Base-by-base conservation (phyloP, 2,797 vertebrate genomes). In the Oreochromis mossambicus region DNA sequence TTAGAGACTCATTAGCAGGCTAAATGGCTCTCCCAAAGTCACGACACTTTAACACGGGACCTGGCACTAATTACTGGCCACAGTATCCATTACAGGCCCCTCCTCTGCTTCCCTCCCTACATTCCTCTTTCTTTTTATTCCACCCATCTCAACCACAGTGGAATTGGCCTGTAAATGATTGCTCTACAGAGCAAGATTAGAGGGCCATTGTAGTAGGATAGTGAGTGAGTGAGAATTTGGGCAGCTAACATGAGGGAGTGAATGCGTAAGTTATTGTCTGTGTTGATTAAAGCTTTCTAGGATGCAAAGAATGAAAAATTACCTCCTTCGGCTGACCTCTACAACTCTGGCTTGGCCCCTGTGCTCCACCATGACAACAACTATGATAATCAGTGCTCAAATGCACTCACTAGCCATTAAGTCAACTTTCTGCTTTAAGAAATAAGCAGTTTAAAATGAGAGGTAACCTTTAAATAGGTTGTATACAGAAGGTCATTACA, bases 1-100 rank as follows among this genome's bases (percentile, higher is more conserved):
- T 95, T 95, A 95, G 93, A 96, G 95, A 95, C 96, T 97, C 96
- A 96, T 97, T 96, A 97, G 94, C 92, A 93, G 92, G 92, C 95
- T 95, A 96, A 97, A 96, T 96, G 95, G 93, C 94, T 96, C 94
- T 96, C 94, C 94, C 95, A 95, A 96, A 96, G 96, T 96, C 95
- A 95, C 90, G 92, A 96, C 95, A 95, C 94, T 96, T 96, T 95
- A 96, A 96, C 95, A 95, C 92, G 88, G 95, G 95, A 95, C 94
- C 92, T 94, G 92, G 89, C 89, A 91, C 94, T 97, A 96, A 96
- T 96, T 96, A 97, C 95, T 95, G 95, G 95, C 96, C 95, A 94
- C 93, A 95, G 95, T 95, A 96, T 96, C 96, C 94, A 96, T 97
- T 96, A 96, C 95, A 92, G 81, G 63, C 82, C 89, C 89, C 88